These are phyloP conservation scores for Falco naumanni DNA, from an alignment of 2,797 vertebrate species.

Conservation along the genomic window DNA sequence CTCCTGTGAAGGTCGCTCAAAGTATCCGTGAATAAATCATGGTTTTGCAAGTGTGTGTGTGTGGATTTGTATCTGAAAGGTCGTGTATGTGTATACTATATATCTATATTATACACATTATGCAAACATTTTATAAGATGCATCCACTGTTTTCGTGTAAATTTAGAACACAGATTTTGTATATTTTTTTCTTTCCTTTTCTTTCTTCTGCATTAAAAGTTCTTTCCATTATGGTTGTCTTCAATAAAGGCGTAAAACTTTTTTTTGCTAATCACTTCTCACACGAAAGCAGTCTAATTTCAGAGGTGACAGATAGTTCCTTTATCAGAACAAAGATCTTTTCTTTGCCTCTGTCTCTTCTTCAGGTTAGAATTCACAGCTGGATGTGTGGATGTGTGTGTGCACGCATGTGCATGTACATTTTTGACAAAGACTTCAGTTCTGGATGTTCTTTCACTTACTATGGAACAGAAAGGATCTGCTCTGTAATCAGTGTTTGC, in stretches of 20 bases:
- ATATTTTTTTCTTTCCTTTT: not conserved
- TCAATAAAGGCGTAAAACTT: not conserved
- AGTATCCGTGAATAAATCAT: not conserved
- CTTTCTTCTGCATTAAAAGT: not conserved
- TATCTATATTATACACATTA: not conserved
- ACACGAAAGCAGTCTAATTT: not conserved
- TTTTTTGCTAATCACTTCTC: not conserved
- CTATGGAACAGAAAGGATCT: not conserved
- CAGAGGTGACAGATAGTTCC: not conserved
- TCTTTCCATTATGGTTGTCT: not conserved
- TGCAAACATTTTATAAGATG: not conserved
- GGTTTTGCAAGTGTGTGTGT: not conserved
- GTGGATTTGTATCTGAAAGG: not conserved
- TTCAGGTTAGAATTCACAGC: not conserved
- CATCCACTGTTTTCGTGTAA: not conserved
- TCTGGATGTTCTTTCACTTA: not conserved
- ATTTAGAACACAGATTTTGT: not conserved
- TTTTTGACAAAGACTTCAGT: constrained; percentile 11
- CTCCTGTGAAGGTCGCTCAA: not conserved
- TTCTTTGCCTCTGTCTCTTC: not conserved
- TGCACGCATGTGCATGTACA: not conserved
- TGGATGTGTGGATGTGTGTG: not conserved
- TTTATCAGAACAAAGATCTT: not conserved
- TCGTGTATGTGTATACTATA: rapidly evolving
- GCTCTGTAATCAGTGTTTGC: not conserved